These are phyloP conservation scores for Cirrhinus molitorella DNA, from an alignment of 2,797 vertebrate genomes.

Conservation along the genomic window DNA sequence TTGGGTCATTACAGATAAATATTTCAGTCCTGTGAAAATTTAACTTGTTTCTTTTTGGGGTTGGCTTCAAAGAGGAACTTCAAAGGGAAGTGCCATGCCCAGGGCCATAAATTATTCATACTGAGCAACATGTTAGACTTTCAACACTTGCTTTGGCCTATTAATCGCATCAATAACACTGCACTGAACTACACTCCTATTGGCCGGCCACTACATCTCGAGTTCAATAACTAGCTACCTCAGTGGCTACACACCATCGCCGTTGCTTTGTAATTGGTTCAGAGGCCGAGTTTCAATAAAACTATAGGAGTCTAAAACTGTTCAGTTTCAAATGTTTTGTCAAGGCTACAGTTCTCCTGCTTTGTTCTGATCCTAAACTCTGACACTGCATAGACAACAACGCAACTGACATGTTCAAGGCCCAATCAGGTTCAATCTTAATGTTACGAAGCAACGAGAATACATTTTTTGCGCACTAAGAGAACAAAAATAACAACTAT, in stretches of 20 bases:
- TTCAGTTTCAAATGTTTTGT: constrained; percentile 23
- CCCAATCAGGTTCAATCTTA: too few species aligned
- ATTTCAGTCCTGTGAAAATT: constrained; percentile 80
- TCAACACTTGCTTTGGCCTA: constrained; percentile 73
- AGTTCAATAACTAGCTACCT: constrained; percentile 3
- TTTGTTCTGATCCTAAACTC: too few species aligned
- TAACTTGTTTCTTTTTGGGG: constrained; percentile 74
- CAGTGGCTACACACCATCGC: constrained; percentile 18
- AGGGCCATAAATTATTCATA: constrained; percentile 81
- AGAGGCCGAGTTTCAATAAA: neutral
- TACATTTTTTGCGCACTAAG: too few species aligned
- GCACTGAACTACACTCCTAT: constrained; percentile 50
- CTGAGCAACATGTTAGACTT: constrained; percentile 75
- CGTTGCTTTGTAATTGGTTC: constrained; percentile 20
- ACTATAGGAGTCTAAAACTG: neutral
- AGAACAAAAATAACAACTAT: too few species aligned
- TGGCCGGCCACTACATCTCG: constrained; percentile 49
- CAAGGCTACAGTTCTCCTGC: neutral
- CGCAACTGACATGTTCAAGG: too few species aligned
- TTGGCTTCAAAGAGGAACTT: constrained; percentile 76
- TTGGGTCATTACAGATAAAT: constrained; percentile 79
- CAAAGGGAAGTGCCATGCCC: constrained; percentile 79
- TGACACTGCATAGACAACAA: too few species aligned
- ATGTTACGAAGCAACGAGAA: too few species aligned
- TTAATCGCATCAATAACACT: constrained; percentile 76